Conservation (phyloP, 2,888 invertebrate genomes). For the Clusia tigrina region DNA sequence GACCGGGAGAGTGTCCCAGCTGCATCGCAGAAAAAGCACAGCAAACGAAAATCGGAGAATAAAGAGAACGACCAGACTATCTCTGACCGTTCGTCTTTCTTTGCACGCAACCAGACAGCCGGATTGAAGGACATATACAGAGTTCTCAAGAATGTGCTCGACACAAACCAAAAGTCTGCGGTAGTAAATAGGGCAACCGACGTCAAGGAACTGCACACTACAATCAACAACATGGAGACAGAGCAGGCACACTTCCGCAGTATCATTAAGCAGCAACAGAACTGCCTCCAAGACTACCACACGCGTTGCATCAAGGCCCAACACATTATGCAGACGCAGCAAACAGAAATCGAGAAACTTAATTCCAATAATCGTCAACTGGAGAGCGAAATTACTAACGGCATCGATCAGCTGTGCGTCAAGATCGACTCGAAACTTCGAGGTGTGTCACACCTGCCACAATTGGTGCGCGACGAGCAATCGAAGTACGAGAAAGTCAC, state of each 20-base stretch:
- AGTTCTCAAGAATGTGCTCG: slow-evolving; percentile 48
- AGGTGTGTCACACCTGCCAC: slow-evolving; percentile 54
- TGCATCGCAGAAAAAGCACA: background rate
- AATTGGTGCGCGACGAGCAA: slow-evolving; percentile 54
- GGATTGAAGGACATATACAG: slow-evolving; percentile 44
- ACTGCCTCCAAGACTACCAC: slow-evolving; percentile 55
- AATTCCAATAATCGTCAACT: slow-evolving; percentile 54
- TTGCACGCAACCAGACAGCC: slow-evolving; percentile 25
- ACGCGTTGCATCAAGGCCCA: slow-evolving; percentile 58
- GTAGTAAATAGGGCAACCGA: slow-evolving; percentile 27
- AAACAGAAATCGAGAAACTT: slow-evolving; percentile 57
- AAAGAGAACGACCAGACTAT: slow-evolving; percentile 35
- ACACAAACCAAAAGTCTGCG: slow-evolving; percentile 37
- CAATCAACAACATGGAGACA: slow-evolving; percentile 48
- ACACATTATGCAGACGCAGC: slow-evolving; percentile 60
- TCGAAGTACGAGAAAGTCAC: slow-evolving; percentile 51
- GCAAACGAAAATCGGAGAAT: slow-evolving; percentile 20
- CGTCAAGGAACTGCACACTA: slow-evolving; percentile 42
- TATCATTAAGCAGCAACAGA: slow-evolving; percentile 58
- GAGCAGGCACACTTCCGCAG: slow-evolving; percentile 58
- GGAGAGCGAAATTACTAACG: slow-evolving; percentile 54
- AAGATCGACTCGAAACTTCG: slow-evolving; percentile 57
- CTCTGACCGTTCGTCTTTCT: background rate
- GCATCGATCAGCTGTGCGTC: slow-evolving; percentile 53
- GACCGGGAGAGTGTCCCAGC: no score